These are phyloP conservation scores for Zosterops hypoxanthus DNA, from an alignment of 2,113 vertebrate species.

Conservation along the genomic window DNA sequence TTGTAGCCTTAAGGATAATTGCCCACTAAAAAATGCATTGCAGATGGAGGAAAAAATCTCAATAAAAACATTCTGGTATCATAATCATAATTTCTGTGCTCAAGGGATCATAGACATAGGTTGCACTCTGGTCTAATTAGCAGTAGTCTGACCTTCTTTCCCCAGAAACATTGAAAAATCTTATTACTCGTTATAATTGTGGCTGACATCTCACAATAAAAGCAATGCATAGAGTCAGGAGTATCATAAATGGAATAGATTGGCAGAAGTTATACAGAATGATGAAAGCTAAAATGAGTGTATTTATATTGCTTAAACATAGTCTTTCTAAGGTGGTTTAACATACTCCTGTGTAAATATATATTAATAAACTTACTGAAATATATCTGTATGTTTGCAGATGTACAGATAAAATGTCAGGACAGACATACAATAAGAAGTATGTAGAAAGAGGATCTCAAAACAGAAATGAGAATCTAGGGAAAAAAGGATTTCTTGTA, in stretches of 20 bases:
- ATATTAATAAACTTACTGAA: background rate
- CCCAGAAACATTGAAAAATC: background rate
- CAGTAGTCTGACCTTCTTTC: background rate
- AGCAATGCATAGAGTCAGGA: background rate
- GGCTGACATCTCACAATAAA: background rate
- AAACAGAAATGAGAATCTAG: background rate
- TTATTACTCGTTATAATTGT: background rate
- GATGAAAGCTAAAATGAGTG: background rate
- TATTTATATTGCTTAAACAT: background rate
- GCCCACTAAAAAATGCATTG: slow-evolving; percentile 40
- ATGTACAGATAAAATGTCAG: background rate
- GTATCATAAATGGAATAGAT: background rate
- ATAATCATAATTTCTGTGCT: slow-evolving; percentile 15
- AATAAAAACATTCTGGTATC: slow-evolving; percentile 26
- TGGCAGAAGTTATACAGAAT: background rate
- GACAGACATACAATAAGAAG: background rate
- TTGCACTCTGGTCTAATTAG: slow-evolving; percentile 43
- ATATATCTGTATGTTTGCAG: background rate
- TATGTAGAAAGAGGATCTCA: background rate
- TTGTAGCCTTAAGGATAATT: slow-evolving; percentile 62
- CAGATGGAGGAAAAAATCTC: background rate
- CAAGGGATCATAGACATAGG: background rate
- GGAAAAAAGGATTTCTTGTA: background rate
- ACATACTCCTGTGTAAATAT: background rate
- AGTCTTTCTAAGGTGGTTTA: background rate